Base-by-base conservation (phyloP, 2,888 invertebrate genomes). In the Endotricha flammealis region DNA sequence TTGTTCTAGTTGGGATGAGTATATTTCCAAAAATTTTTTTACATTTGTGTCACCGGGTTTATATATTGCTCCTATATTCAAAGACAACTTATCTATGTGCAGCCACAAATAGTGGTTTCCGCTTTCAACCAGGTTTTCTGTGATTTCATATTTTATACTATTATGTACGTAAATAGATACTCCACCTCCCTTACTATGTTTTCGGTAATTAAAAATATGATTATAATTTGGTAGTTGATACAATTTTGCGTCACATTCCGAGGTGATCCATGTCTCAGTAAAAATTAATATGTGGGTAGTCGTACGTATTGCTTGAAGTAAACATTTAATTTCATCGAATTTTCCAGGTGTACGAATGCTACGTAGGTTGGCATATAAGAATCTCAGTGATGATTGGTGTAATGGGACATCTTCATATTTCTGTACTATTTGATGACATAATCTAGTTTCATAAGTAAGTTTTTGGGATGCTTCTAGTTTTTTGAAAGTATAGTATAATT, bases 281-380 rank as follows among this genome's bases (percentile, higher is more conserved):
- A 53, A 30, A 12, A 50, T 16, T 6, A 44, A 10, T 14, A 46
- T 13, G 22, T 46, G 44, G 2, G 28, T 32, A 4, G 31, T 33
- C 2, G 8, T 17, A 3, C 7, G 38, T 33, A 44, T 32, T 9
- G 40, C 24, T 33, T 34, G 29, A 4, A 46, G 5, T 27, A 50
- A 34, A 7, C 50, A 53, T 29, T 42, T 38, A 4, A 50, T 39
- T 31, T 53, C 50, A 12, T 53, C 50, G 4, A 55, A 34, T 33
- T 49, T 53, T 1, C 49, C 48, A 5, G 30, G 12, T 20, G 20
- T 49, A 3, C 41, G 29, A 7, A 54, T 50, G 35, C 52, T 57
- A 2, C 53, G 41, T 23, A 46, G 12, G 32, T 57, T 57, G 0
- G 46, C 40, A 30, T 55, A 57, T 5, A 57, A 35, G 29, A 47